Evolutionary conservation across 2,888 invertebrate species (phyloP), one percentile per base, ranked within the genome.

Genomic region (Tigriopus californicus): DNA sequence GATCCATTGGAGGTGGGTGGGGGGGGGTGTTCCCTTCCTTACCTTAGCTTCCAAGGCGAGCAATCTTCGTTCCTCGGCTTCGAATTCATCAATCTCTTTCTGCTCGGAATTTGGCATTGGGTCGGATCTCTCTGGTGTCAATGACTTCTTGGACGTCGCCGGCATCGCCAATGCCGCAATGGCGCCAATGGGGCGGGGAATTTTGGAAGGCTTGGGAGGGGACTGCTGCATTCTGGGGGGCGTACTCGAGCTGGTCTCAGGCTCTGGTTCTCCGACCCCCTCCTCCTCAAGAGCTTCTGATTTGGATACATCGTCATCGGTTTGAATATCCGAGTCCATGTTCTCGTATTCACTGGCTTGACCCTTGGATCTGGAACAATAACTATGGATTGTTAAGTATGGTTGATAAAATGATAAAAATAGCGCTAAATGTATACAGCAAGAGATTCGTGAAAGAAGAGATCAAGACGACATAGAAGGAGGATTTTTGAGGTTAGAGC

Each of bases 21-120:
- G 11, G 11, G 41, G 11, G 41, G 11, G 13, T 41, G 11, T 41
- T 41, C 11, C 11, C 13, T 33, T 33, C 4, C 33, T 33, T 8
- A 33, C 33, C 58, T 73, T 72, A 11, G 73, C 72, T 68, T 76
- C 75, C 64, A 75, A 73, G 52, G 73, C 73, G 68, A 76, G 73
- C 61, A 57, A 22, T 53, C 61, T 60, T 18, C 71, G 70, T 65
- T 77, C 77, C 56, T 76, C 76, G 52, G 73, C 70, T 65, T 77
- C 77, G 65, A 77, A 77, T 63, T 73, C 73, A 63, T 75, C 72
- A 22, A 75, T 67, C 64, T 76, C 67, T 41, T 66, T 66, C 20
- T 66, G 65, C 51, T 68, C 69, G 49, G 61, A 57, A 8, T 8
- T 33, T 33, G 33, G 3, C 33, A 33, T 5, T 33, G 33, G 33